Evolutionary conservation across 1,140 invertebrate species (phyloP), one percentile per base, ranked within the genome.

Genomic region (Drosophila sechellia): DNA sequence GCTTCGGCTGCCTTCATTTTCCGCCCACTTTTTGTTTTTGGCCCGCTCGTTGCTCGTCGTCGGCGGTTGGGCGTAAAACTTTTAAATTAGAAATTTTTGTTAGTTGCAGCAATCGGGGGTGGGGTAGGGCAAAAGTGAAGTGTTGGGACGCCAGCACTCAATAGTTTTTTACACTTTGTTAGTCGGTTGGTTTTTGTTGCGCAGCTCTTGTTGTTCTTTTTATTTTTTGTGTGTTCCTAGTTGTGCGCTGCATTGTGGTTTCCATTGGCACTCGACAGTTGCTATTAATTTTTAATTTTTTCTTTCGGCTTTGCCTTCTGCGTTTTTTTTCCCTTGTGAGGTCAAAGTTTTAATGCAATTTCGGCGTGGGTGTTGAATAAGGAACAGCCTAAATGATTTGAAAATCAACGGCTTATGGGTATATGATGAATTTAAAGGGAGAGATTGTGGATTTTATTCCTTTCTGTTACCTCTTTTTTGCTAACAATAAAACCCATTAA

Each of bases 31-130:
- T 71, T 78, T 77, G 58, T 71, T 78, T 70, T 77, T 78, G 42
- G 35, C 59, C 58, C 61, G 56, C 68, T 85, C 59, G 70, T 69
- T 50, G 65, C 31, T 46, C 70, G 10, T 61, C 60, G 52, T 66
- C 65, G 68, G 74, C 79, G 80, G 85, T 83, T 90, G 84, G 84
- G 81, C 66, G 84, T 68, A 89, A 89, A 89, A 89, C 84, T 89
- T 89, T 89, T 89, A 89, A 89, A 89, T 89, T 89, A 89, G 84
- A 89, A 89, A 89, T 89, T 89, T 89, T 89, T 89, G 84, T 80
- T 89, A 81, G 83, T 68, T 65, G 64, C 59, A 52, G 20, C 42
- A 65, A 52, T 40, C n/a, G 48, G 17, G 27, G 64, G 4, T 45
- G 42, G 17, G 11, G 20, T 4, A 17, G 39, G 64, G 48, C 35